Base-by-base conservation (phyloP, 1,140 invertebrate species). In the Caenorhabditis brenneri region DNA sequence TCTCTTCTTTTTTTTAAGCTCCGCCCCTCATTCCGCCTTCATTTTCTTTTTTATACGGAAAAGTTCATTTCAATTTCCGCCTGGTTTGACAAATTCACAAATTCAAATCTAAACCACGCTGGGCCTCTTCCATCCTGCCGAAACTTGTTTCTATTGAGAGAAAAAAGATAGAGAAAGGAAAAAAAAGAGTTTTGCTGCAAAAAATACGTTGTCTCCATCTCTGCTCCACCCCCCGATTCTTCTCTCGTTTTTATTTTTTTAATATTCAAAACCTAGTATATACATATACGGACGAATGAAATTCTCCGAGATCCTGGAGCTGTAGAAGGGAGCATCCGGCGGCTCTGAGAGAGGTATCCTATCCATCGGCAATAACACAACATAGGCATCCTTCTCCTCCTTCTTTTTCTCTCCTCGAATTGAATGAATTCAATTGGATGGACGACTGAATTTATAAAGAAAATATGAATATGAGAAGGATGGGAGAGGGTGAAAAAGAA, bases 361-460 rank as follows among this genome's bases (percentile, higher is more conserved):
- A 9, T 12, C 22, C n/a, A n/a, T n/a, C n/a, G 24, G 65, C 65
- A 74, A 74, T 74, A 74, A 74, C 65, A 74, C 65, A 33, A 27
- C 58, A 65, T 36, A 51, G 15, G 15, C 58, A 22, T 36, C 31
- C 31, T 27, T 16, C 31, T n/a, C 60, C 12, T 24, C 53, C 36
- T 46, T 24, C 65, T 46, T 12, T n/a, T 36, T 33, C 58, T 33
- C 65, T 74, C 36, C 65, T 74, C 65, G 65, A 74, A 74, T 74
- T 74, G 65, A 74, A 74, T 74, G 65, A 74, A 74, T 74, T 74
- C 65, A 74, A 74, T 74, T 74, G 65, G 65, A 74, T n/a, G 65
- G 65, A 42, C 65, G 36, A 42, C 36, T 46, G 65, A 74, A 74
- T 74, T 74, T 74, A 74, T 74, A 74, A 74, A 74, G 65, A 74